Conservation (phyloP, 2,797 vertebrate genomes). For the Decapterus maruadsi region DNA sequence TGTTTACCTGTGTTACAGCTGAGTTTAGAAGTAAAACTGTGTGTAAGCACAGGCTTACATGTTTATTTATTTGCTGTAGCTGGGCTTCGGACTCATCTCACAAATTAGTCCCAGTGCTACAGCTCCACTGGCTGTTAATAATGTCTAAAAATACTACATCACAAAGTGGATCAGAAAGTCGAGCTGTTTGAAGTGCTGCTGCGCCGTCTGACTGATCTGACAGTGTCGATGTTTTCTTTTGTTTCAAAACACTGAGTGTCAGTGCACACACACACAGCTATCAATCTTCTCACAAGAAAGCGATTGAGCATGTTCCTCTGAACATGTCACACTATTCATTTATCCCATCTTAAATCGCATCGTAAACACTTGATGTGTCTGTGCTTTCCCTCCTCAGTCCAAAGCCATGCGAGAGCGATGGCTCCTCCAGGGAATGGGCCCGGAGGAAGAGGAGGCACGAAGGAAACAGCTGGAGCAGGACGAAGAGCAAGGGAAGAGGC, state of each 20-base stretch:
- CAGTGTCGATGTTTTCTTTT: neutral
- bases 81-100: slow-evolving; percentile 38
- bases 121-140: slow-evolving; percentile 33
- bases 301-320: neutral
- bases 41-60: slow-evolving; percentile 22
- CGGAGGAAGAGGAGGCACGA: slow-evolving; percentile 91
- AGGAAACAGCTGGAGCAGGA: slow-evolving; percentile 93
- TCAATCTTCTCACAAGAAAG: neutral
- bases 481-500: slow-evolving; percentile 91
- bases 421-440: slow-evolving; percentile 94
- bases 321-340: neutral
- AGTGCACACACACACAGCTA: neutral
- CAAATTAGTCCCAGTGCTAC: slow-evolving; percentile 15
- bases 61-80: slow-evolving; percentile 48
- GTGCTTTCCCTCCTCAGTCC: slow-evolving; percentile 84
- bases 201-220: neutral
- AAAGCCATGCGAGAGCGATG: slow-evolving; percentile 97
- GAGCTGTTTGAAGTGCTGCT: slow-evolving; percentile 4
- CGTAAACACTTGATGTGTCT: neutral
- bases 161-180: neutral
- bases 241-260: neutral
- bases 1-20: slow-evolving; percentile 20
- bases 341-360: neutral
- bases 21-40: slow-evolving; percentile 27
- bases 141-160: slow-evolving; percentile 21